Evolutionary conservation across 2,888 invertebrate genomes (phyloP).

Genomic region (Drosophila siamana): DNA sequence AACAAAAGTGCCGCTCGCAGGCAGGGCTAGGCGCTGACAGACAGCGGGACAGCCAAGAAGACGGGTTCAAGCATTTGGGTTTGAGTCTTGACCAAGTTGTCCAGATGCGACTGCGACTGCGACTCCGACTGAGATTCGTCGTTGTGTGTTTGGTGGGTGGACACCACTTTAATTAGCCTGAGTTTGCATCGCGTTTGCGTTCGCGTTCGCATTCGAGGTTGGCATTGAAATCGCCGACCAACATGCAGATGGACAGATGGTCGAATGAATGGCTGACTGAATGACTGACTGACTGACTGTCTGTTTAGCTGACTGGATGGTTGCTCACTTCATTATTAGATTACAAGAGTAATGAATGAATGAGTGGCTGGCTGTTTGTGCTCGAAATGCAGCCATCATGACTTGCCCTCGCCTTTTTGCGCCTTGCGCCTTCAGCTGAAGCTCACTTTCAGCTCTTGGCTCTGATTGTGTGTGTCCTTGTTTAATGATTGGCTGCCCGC

Average conservation of each 20-base stretch:
- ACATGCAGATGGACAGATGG: slow-evolving; percentile 32
- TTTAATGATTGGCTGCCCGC: slow-evolving; percentile 4
- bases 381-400: slow-evolving; percentile 76
- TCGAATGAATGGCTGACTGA: slow-evolving; percentile 21
- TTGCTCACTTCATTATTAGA: slow-evolving; percentile 27
- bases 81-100: slow-evolving; percentile 50
- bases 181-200: slow-evolving; percentile 36
- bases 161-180: slow-evolving; percentile 81
- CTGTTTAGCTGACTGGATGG: slow-evolving; percentile 23
- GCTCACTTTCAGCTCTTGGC: too few relatives aligned
- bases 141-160: slow-evolving; percentile 70
- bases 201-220: slow-evolving; percentile 8
- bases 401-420: slow-evolving; percentile 37
- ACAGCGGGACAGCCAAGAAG: slow-evolving; percentile 38
- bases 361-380: slow-evolving; percentile 43
- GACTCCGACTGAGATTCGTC: slow-evolving; percentile 15
- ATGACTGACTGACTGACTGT: slow-evolving; percentile 22
- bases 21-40: slow-evolving; percentile 62
- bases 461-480: background rate
- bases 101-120: slow-evolving; percentile 7
- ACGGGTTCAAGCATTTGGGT: background rate
- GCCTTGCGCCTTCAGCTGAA: too few relatives aligned
- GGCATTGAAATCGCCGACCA: slow-evolving; percentile 76
- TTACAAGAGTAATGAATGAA: slow-evolving; percentile 32
- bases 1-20: slow-evolving; percentile 62